These are phyloP conservation scores for Acinonyx jubatus DNA, from an alignment of 2,113 vertebrate species.

Conservation along the genomic window DNA sequence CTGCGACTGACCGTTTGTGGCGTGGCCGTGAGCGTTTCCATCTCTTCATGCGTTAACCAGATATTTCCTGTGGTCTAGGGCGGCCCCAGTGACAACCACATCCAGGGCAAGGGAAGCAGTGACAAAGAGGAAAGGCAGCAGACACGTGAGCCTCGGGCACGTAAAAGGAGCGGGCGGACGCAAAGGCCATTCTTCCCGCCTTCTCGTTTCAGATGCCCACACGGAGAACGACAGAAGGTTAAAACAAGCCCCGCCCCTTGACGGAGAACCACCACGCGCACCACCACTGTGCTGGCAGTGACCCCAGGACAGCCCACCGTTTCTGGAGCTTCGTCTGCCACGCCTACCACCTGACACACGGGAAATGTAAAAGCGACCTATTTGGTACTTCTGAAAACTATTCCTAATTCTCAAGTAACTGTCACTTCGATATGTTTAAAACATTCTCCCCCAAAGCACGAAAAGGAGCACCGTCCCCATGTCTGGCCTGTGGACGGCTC, in stretches of 20 bases:
- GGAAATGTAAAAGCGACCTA: fast-evolving
- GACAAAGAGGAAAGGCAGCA: slow-evolving; percentile 88
- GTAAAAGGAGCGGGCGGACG: slow-evolving; percentile 78
- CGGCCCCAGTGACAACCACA: slow-evolving; percentile 87
- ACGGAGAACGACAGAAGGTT: not conserved
- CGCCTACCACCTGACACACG: fast-evolving
- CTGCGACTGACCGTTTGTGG: slow-evolving; percentile 96
- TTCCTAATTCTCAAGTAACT: not conserved
- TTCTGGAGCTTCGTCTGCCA: not conserved
- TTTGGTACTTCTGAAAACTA: not conserved
- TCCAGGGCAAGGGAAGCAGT: slow-evolving; percentile 88
- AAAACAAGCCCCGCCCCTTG: not conserved
- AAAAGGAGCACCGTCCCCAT: no score
- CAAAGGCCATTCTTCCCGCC: slow-evolving; percentile 72
- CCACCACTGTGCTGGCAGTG: fast-evolving
- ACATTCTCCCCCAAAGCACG: no score
- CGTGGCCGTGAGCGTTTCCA: slow-evolving; percentile 97
- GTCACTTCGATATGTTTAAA: fast-evolving
- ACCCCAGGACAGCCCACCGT: fast-evolving
- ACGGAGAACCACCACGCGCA: fast-evolving
- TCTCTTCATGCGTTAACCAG: slow-evolving; percentile 99
- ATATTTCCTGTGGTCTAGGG: slow-evolving; percentile 98
- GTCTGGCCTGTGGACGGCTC: fast-evolving
- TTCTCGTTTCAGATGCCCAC: slow-evolving; percentile 8
- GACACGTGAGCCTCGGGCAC: slow-evolving; percentile 85